phyloP scores from a whole-genome alignment of 2,113 vertebrate genomes.

The Stegostoma tigrinum region DNA sequence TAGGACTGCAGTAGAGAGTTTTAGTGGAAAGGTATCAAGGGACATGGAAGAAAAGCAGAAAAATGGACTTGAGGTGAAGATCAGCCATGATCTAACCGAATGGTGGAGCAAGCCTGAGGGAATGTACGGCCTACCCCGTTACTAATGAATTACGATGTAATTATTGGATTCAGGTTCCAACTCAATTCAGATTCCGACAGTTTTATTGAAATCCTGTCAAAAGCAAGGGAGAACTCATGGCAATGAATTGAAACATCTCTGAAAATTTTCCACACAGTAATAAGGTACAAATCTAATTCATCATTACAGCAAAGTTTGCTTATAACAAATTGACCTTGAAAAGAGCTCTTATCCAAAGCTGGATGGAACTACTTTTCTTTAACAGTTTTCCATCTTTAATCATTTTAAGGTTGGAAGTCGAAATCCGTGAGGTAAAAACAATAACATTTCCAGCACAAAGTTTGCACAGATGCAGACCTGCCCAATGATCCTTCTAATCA shows the following conservation, averaged over 20 bases:
- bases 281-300: slow-evolving; percentile 19
- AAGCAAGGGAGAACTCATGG: neutral
- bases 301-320: neutral
- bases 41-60: neutral
- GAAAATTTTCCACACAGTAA: neutral
- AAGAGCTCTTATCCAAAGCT: neutral
- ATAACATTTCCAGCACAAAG: neutral
- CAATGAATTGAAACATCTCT: neutral
- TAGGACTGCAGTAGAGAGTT: neutral
- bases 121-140: neutral
- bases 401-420: neutral
- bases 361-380: neutral
- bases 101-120: neutral
- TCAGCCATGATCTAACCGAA: neutral
- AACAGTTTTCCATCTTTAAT: neutral
- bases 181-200: neutral
- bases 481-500: neutral
- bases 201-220: neutral
- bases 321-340: neutral
- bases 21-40: neutral
- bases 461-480: neutral
- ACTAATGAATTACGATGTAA: neutral
- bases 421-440: neutral
- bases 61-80: neutral
- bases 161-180: neutral